Base-by-base conservation (phyloP, 1,140 invertebrate species). In the Antheraea mylitta region DNA sequence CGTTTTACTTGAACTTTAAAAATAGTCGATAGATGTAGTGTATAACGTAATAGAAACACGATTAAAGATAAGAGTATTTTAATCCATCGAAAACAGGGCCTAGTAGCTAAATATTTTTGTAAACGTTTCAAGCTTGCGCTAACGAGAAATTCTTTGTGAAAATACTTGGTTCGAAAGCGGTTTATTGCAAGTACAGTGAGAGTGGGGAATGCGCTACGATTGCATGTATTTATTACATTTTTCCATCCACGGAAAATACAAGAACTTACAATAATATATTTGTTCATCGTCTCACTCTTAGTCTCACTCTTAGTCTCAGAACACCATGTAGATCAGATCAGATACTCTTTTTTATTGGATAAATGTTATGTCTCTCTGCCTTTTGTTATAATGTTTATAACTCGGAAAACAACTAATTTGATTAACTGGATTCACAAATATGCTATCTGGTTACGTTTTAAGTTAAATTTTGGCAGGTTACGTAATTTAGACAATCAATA, bases 111-210 rank as follows among this genome's bases (percentile, higher is more conserved):
- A 30, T 30, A 22, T 60, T 60, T 60, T 37, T 59, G 48, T 36
- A 65, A 69, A 58, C 63, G 63, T 53, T 37, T 11, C 61, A 36
- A 63, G 61, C 61, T 63, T 37, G 48, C 67, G 45, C 36, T 67
- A 71, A 64, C 66, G 69, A 64, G 66, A 71, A 64, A 71, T 71
- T 71, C 69, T 10, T 42, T 36, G 30, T 37, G 18, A 53, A 71
- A 71, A 63, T 53, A 53, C 45, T 53, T 53, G 45, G 45, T 53
- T 16, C 13, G 45, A 1, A 13, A 53, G 45, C 45, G 45, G 11
- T 53, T 16, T 61, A 61, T 61, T 61, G 59, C 59, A 22, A 61
- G 18, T 61, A 22, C n/a, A 36, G 8, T 18, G 59, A 61, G n/a
- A 18, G 13, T 19, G 19, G n/a, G 18, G 19, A 61, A 61, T 5